Conservation (phyloP, 1,140 invertebrate genomes). For the Caenorhabditis remanei region DNA sequence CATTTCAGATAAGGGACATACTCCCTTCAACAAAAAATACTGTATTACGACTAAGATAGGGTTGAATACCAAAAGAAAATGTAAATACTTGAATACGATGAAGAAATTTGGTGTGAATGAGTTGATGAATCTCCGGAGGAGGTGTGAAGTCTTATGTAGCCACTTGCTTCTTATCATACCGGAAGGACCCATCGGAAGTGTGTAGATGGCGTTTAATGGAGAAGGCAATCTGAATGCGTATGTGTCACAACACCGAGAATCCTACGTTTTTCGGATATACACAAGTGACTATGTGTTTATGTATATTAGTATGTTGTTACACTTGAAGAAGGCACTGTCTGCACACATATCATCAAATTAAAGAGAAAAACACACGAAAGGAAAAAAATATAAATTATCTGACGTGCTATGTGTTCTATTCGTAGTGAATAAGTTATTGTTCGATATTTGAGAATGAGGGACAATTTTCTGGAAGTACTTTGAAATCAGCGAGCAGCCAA, state of each 20-base stretch:
- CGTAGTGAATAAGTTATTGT: too few species aligned
- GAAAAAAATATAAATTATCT: background rate
- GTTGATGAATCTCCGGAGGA: slow-evolving; percentile 39
- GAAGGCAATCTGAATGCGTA: background rate
- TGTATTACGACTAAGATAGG: background rate
- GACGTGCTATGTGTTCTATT: too few species aligned
- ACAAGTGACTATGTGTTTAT: slow-evolving; percentile 3
- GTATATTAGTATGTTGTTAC: background rate
- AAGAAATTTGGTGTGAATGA: slow-evolving; percentile 12
- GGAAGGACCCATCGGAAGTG: slow-evolving; percentile 50
- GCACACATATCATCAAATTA: background rate
- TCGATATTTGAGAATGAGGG: too few species aligned
- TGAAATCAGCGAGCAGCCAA: too few species aligned
- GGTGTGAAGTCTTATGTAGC: slow-evolving; percentile 49
- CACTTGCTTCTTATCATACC: slow-evolving; percentile 37
- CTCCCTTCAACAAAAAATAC: background rate
- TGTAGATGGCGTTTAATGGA: slow-evolving; percentile 44
- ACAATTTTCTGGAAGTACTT: too few species aligned
- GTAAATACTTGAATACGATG: background rate
- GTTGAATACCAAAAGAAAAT: background rate
- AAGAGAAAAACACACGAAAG: background rate
- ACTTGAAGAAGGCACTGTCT: background rate
- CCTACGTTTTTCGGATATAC: slow-evolving; percentile 35
- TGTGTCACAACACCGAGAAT: slow-evolving; percentile 31
- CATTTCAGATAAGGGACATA: slow-evolving; percentile 19